Evolutionary conservation across 37 sponge, comb jelly and placozoan species (phyloP), one percentile per base, ranked within the genome.

Genomic region (Petrosia ficiformis): DNA sequence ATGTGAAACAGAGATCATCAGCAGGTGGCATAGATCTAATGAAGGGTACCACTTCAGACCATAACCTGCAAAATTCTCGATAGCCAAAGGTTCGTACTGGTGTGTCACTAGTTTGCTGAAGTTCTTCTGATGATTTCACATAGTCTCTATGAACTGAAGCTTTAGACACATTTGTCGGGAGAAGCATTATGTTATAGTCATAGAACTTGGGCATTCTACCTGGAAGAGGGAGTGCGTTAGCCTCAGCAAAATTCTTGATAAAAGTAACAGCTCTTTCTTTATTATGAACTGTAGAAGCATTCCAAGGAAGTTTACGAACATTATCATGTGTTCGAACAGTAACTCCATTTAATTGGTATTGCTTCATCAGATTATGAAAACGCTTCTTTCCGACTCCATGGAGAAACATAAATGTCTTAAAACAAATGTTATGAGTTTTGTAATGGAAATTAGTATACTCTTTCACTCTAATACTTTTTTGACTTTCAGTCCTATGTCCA

Each of bases 221-320:
- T 31, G 64, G n/a, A n/a, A n/a, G n/a, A n/a, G n/a, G n/a, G n/a
- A n/a, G n/a, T n/a, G n/a, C n/a, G n/a, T n/a, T n/a, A n/a, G n/a
- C n/a, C n/a, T n/a, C n/a, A n/a, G n/a, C n/a, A n/a, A n/a, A n/a
- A n/a, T n/a, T n/a, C n/a, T n/a, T n/a, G n/a, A n/a, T n/a, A n/a
- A n/a, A n/a, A n/a, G n/a, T n/a, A n/a, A n/a, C n/a, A n/a, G n/a
- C 59, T 11, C 75, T 26, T 48, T 70, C 72, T 38, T 69, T 70
- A 1, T 59, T 72, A 2, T 2, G 32, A 70, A 59, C 39, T 5
- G 2, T 1, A 4, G 80, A 63, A 42, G 71, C 72, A 70, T 80
- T 70, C 72, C 72, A 70, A 28, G 80, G 80, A 44, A 72, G 32
- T 54, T 4, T 56, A 58, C n/a, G 44, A 33, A 52, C n/a, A n/a